Base-by-base conservation (phyloP, 2,888 invertebrate genomes). In the Chorisops tibialis region DNA sequence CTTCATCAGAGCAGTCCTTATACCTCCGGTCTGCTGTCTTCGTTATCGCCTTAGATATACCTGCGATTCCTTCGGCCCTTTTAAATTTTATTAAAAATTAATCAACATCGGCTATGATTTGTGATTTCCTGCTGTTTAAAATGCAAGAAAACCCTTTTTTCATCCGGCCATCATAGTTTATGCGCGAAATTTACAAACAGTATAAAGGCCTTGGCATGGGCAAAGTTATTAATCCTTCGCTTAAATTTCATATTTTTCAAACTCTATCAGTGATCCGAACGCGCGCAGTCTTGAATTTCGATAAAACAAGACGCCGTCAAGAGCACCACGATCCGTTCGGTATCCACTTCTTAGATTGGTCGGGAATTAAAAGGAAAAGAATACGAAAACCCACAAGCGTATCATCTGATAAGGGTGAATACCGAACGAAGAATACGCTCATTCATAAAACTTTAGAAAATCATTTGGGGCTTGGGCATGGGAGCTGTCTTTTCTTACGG, bases 111-210 rank as follows among this genome's bases (percentile, higher is more conserved):
- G 65, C 69, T 71, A 69, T 73, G 71, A 74, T 71, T 73, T 72
- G 74, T 71, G 74, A 73, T 72, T 74, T 75, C 74, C 74, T 71
- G 74, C 73, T 74, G 73, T 65, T 50, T 54, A 66, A 66, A 58
- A 65, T 67, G 64, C 60, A 37, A 39, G 22, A 22, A 39, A 56
- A 41, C 48, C 54, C 50, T 38, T 41, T 22, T 52, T 16, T 38
- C 12, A 22, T 70, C 69, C 68, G 68, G 69, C 66, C 66, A 68
- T 68, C 64, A 69, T 63, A 68, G 65, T 16, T 48, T 43, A 52
- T 56, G 56, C 14, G 58, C 12, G 14, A 24, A 41, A 30, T 22
- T 7, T 11, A 1, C 56, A 6, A 11, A 41, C 41, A 43, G 56
- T 19, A 58, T 47, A 58, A 16, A 30, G 18, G n/a, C 16, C 11